Percentiles rank a stretch among this genome's conserved stretches.
Conservation (phyloP, 1,140 invertebrate species). For the Pseudoatta argentina region DNA sequence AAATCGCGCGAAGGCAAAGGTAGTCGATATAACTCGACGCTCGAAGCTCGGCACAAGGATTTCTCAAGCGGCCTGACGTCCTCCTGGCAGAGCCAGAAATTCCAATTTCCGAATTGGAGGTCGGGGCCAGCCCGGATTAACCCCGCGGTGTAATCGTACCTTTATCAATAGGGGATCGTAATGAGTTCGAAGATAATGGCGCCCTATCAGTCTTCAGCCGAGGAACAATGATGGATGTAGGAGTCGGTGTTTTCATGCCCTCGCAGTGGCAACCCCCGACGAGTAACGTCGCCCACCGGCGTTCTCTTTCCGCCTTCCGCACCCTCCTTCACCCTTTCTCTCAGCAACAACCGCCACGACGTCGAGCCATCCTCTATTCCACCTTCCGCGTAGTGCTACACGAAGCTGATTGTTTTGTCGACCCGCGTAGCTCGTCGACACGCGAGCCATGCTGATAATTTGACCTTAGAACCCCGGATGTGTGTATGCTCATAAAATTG, state of each 20-base stretch:
- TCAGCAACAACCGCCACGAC: conserved; percentile 12
- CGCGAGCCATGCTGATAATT: conserved; percentile 78
- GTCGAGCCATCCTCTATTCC: conserved; percentile 36
- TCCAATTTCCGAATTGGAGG: conserved; percentile 84
- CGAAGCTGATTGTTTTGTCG: conserved; percentile 81
- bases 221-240: conserved; percentile 86
- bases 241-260: conserved; percentile 82
- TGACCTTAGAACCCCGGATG: conserved; percentile 73
- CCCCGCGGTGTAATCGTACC: conserved; percentile 81
- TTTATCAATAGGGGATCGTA: conserved; percentile 87
- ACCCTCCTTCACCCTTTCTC: not conserved
- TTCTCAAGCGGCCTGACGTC: conserved; percentile 81
- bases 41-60: conserved; percentile 77
- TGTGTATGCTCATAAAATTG: conserved; percentile 47
- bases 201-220: conserved; percentile 83
- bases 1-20: conserved; percentile 59
- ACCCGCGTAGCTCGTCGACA: conserved; percentile 68
- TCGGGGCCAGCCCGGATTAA: conserved; percentile 71
- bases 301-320: conserved; percentile 56
- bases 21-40: conserved; percentile 48
- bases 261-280: conserved; percentile 65
- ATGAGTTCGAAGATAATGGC: conserved; percentile 86
- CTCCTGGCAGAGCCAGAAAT: conserved; percentile 81
- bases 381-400: conserved; percentile 62
- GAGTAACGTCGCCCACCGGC: conserved; percentile 42